Percentiles rank a stretch among this genome's conserved stretches.
These are phyloP conservation scores for Sebastiscus albofasciatus DNA, from an alignment of 2,797 vertebrate genomes.

Conservation along the genomic window DNA sequence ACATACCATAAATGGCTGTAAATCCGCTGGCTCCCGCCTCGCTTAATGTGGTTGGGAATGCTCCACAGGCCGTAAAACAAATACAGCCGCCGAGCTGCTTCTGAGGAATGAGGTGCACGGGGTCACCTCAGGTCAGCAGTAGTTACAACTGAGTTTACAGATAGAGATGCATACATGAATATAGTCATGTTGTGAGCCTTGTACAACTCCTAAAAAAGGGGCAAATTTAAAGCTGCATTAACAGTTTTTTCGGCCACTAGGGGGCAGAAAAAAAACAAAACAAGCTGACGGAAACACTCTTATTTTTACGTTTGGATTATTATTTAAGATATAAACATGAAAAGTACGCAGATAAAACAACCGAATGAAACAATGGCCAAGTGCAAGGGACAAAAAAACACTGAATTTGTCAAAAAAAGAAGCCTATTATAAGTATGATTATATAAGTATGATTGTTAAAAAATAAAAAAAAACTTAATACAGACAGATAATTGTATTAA, in stretches of 20 bases:
- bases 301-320: too few relatives aligned
- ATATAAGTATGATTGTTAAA: too few relatives aligned
- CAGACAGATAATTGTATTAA: too few relatives aligned
- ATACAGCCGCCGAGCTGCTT: slow-evolving; percentile 47
- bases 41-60: slow-evolving; percentile 61
- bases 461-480: too few relatives aligned
- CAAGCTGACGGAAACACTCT: background rate
- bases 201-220: background rate
- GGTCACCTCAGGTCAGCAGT: slow-evolving; percentile 48
- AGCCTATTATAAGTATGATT: too few relatives aligned
- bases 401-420: too few relatives aligned
- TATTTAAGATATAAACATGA: too few relatives aligned
- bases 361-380: too few relatives aligned
- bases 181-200: background rate
- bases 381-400: too few relatives aligned
- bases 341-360: too few relatives aligned
- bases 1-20: slow-evolving; percentile 73
- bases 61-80: slow-evolving; percentile 60
- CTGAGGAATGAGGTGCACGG: slow-evolving; percentile 38
- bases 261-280: background rate
- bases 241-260: background rate
- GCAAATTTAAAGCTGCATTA: background rate
- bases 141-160: background rate
- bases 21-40: slow-evolving; percentile 26
- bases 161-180: background rate